These are phyloP conservation scores for Baccha elongata DNA, from an alignment of 2,888 invertebrate genomes.

Conservation along the genomic window DNA sequence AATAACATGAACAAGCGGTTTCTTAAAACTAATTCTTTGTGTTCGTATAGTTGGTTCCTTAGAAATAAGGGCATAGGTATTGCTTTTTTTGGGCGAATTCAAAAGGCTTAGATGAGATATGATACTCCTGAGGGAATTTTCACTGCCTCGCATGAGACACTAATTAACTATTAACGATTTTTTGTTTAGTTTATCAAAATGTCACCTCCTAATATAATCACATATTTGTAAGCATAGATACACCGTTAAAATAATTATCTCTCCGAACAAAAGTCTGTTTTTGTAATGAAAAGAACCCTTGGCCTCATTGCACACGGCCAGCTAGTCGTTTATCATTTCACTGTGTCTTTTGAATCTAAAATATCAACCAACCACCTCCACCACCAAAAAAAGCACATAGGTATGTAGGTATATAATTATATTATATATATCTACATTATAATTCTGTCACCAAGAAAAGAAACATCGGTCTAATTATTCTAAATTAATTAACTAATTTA, in stretches of 20 bases:
- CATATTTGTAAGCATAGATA: slow-evolving; percentile 4
- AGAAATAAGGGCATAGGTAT: too few relatives aligned
- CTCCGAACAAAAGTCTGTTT: slow-evolving; percentile 10
- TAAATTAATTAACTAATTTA: slow-evolving; percentile 72
- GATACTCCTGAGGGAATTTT: too few relatives aligned
- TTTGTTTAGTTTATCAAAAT: slow-evolving; percentile 15
- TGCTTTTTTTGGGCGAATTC: too few relatives aligned
- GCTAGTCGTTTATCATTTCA: slow-evolving; percentile 57
- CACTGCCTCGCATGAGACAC: too few relatives aligned
- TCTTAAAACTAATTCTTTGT: too few relatives aligned
- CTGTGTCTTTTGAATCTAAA: slow-evolving; percentile 7
- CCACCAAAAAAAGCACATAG: neutral
- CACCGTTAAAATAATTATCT: slow-evolving; percentile 39
- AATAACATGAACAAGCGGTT: too few relatives aligned
- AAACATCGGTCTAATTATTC: slow-evolving; percentile 68
- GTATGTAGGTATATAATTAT: too few relatives aligned
- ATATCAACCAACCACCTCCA: neutral
- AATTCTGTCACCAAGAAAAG: slow-evolving; percentile 37
- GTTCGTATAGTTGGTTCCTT: too few relatives aligned
- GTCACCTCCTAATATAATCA: slow-evolving; percentile 24
- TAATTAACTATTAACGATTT: too few relatives aligned
- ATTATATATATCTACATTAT: neutral
- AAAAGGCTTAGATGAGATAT: too few relatives aligned
- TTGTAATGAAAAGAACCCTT: slow-evolving; percentile 50
- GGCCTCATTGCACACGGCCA: slow-evolving; percentile 43